Conservation (phyloP, 1,140 invertebrate species). For the Tetranychus cinnabarinus region DNA sequence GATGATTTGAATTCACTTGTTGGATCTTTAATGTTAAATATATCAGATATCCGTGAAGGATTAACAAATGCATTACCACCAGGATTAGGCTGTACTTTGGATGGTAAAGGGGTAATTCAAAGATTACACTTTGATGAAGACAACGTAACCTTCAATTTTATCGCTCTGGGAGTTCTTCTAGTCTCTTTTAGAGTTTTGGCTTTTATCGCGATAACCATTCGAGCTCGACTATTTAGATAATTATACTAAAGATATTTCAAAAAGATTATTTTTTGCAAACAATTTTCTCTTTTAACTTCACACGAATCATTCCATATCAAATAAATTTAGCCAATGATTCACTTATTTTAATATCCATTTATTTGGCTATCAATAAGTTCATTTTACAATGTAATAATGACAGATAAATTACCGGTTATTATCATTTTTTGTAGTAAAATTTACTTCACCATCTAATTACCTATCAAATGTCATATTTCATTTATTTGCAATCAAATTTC, state of each 20-base stretch:
- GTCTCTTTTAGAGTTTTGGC: background rate
- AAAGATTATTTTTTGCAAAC: background rate
- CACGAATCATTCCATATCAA: no score
- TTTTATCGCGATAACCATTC: background rate
- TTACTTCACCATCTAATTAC: no score
- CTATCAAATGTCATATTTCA: no score
- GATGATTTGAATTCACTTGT: background rate
- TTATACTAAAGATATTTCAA: background rate
- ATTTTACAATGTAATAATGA: no score
- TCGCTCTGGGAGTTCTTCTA: background rate
- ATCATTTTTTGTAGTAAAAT: no score
- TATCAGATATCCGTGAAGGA: background rate
- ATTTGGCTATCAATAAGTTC: no score
- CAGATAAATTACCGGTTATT: no score
- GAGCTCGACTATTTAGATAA: background rate
- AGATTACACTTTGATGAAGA: background rate
- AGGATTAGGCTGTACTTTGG: background rate
- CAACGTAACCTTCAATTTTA: background rate
- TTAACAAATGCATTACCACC: background rate
- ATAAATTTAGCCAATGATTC: no score
- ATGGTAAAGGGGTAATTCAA: background rate
- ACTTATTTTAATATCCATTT: no score
- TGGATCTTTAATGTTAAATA: background rate
- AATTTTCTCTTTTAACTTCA: no score
- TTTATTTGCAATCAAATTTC: no score